Conservation (phyloP, 2,113 vertebrate species). For the Eublepharis macularius region DNA sequence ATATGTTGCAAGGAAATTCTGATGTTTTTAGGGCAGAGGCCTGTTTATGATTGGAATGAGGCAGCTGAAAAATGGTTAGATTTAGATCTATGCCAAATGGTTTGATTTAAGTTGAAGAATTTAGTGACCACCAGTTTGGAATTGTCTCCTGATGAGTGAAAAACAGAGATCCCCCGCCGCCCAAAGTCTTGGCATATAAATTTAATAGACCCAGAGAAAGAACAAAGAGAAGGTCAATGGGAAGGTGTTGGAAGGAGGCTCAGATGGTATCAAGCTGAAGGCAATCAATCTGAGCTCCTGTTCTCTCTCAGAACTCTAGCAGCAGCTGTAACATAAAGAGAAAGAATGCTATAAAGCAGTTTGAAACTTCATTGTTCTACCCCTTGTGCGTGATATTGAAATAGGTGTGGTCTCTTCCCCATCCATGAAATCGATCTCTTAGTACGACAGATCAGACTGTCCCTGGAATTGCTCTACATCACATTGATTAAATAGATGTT, state of each 20-base stretch:
- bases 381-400: background rate
- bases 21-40: constrained; percentile 37
- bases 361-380: background rate
- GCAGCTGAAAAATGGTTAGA: constrained; percentile 49
- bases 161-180: constrained; percentile 28
- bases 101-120: constrained; percentile 64
- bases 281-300: constrained; percentile 26
- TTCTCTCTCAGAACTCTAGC: constrained; percentile 42
- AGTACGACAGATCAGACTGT: no score
- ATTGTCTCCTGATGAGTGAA: constrained; percentile 52
- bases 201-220: constrained; percentile 50
- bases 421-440: background rate
- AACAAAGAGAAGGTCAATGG: constrained; percentile 54
- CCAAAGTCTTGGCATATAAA: constrained; percentile 42
- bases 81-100: constrained; percentile 57
- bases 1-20: constrained; percentile 49
- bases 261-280: constrained; percentile 55
- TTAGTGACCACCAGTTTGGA: constrained; percentile 57
- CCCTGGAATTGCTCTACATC: no score
- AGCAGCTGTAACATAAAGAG: background rate
- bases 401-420: background rate
- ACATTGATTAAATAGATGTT: no score
- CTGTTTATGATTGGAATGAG: constrained; percentile 55
- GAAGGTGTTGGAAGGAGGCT: constrained; percentile 57
- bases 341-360: background rate